phyloP scores from a whole-genome alignment of 2,113 vertebrate genomes.

The Gorsachius goisagi region DNA sequence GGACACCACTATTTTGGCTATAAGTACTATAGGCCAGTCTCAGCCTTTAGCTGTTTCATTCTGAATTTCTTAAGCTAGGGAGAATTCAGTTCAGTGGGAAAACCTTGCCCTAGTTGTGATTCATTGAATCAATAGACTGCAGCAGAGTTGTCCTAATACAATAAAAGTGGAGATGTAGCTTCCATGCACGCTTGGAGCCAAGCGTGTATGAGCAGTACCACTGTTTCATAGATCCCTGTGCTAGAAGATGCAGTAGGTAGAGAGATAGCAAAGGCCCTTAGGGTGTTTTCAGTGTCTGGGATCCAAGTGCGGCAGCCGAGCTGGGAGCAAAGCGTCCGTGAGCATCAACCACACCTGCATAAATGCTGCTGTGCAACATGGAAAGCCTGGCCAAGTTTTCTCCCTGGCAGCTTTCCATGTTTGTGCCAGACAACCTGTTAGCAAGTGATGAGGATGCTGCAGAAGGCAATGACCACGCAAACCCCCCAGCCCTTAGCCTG shows the following conservation, averaged over 20 bases:
- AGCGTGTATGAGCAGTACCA: neutral
- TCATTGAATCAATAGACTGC: neutral
- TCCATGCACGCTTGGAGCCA: neutral
- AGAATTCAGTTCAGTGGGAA: neutral
- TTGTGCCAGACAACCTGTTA: neutral
- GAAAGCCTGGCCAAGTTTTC: neutral
- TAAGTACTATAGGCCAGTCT: neutral
- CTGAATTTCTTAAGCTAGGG: neutral
- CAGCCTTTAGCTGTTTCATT: neutral
- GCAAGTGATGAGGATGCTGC: neutral
- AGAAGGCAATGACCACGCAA: neutral
- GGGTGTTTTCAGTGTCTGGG: neutral
- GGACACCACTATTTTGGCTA: neutral
- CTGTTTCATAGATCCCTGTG: neutral
- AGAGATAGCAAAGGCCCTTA: neutral
- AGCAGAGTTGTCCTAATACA: neutral
- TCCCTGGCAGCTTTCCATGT: neutral
- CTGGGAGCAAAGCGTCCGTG: neutral
- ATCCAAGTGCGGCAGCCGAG: neutral
- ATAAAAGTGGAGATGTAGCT: neutral
- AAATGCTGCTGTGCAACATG: neutral
- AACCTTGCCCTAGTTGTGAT: neutral
- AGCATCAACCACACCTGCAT: neutral
- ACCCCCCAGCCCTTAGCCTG: neutral
- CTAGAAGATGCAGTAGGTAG: neutral